Evolutionary conservation across 2,113 vertebrate genomes (phyloP), one percentile per base, ranked within the genome.

Genomic region (Serilophus lunatus): DNA sequence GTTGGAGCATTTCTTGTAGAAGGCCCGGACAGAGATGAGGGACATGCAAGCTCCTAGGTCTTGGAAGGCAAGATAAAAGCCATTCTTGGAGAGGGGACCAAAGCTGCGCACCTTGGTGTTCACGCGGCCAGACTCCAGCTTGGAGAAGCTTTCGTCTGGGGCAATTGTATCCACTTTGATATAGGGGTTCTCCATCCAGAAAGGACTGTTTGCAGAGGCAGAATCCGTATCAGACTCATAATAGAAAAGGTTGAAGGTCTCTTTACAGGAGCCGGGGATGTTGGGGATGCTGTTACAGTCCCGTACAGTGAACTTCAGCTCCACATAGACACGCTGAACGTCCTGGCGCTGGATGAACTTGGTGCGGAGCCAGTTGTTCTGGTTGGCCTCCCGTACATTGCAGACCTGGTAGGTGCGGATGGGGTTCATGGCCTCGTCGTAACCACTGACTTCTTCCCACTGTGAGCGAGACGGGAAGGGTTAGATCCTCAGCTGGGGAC

Each of bases 111-210:
- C 98, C 97, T 99, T 99, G 65, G 99, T 99, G 97, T 99, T 99
- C 83, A 99, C 98, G 0, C 98, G 98, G 29, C 99, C 99, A 2
- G 98, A 96, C n/a, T 99, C 99, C 9, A 99, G 98, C 96, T 98
- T 98, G 17, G 99, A 99, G 97, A 99, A 99, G 93, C 99, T 99
- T 96, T 99, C 98, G 0, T 99, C 99, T 0, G 99, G 99, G 1
- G 99, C 99, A 29, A 99, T 99, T 93, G 99, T 99, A 98, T 99
- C 99, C 98, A 99, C 99, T 98, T 99, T 99, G 85, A 99, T 97
- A 7, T 99, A 99, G 11, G 99, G 99, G 95, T 99, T 99, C 97
- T 99, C 99, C 99, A 99, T 99, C 99, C 99, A 99, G 97, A 99
- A 99, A 24, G 99, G 99, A 71, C 98, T 99, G 66, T 98, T 99